Conservation (phyloP, 2,113 vertebrate species). For the Chloroceryle aenea region DNA sequence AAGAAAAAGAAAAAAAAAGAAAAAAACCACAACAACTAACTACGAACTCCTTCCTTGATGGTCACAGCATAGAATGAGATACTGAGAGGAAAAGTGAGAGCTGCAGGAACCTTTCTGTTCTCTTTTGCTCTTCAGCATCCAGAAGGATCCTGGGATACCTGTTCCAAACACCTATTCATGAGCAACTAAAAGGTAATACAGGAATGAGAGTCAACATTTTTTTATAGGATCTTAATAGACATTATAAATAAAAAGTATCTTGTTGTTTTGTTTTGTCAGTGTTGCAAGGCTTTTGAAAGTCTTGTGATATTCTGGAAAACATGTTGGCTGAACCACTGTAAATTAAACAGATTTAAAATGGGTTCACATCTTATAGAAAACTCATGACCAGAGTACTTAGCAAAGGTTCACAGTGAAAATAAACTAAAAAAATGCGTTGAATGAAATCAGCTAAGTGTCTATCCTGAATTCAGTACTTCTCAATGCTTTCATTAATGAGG, state of each 20-base stretch:
- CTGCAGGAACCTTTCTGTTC: not conserved
- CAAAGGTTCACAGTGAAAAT: not conserved
- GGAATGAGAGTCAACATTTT: not conserved
- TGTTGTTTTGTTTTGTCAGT: not conserved
- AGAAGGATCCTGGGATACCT: not conserved
- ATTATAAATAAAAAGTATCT: not conserved
- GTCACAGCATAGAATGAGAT: not conserved
- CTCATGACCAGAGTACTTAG: not conserved
- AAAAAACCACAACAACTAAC: not conserved
- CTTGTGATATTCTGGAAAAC: not conserved
- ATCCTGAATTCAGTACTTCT: not conserved
- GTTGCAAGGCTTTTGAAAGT: not conserved
- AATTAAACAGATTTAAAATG: not conserved
- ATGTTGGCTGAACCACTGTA: not conserved
- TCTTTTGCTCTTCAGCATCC: not conserved
- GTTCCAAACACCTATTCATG: not conserved
- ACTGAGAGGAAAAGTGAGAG: not conserved
- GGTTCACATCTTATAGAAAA: not conserved
- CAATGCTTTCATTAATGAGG: not conserved
- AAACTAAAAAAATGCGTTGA: not conserved
- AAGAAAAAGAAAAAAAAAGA: too few relatives aligned
- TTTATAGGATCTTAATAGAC: not conserved
- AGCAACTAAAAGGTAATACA: not conserved
- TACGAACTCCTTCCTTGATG: not conserved
- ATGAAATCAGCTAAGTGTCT: not conserved